Evolutionary conservation across 2,888 invertebrate species (phyloP), one percentile per base, ranked within the genome.

Genomic region (Pterostichus niger): DNA sequence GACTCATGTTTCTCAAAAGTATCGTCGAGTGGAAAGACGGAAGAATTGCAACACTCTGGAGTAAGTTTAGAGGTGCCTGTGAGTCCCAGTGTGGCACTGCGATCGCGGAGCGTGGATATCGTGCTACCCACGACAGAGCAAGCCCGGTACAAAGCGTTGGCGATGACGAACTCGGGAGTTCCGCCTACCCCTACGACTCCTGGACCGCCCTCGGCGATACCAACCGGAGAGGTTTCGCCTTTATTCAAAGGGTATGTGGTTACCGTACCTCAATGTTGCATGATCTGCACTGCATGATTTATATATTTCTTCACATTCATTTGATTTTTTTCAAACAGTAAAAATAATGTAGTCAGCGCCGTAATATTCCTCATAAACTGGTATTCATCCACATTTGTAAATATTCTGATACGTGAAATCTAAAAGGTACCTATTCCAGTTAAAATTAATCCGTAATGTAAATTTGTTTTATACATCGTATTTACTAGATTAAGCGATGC

Each of bases 71-170:
- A 94, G 83, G 96, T 96, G 83, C 96, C 96, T 5, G 94, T 94
- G 76, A 92, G 93, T 84, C 90, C 91, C 44, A 90, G 90, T 85
- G 94, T 93, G 84, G 92, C 92, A 68, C 92, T 95, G 44, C 92
- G 97, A 71, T 96, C 96, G 46, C 93, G 96, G 84, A 96, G 96
- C 68, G 96, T 97, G 84, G 97, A 97, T 90, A 97, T 97, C 87
- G 96, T 96, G 73, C 90, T 97, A 85, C 97, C 97, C 35, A 96
- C 96, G 9, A 95, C 95, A 84, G 95, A 95, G 87, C 96, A 96
- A 90, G 95, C 96, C 35, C 92, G 96, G 85, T 97, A 96, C 89
- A 96, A 96, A 87, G 96, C 96, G n/a, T 90, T 97, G 85, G 93
- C 95, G 73, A 91, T 95, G 90, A 82, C 85, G 13, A 84, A 84